Percentiles rank a stretch among this genome's conserved stretches.
These are phyloP conservation scores for Drusus annulatus DNA, from an alignment of 1,140 invertebrate species.

Conservation along the genomic window DNA sequence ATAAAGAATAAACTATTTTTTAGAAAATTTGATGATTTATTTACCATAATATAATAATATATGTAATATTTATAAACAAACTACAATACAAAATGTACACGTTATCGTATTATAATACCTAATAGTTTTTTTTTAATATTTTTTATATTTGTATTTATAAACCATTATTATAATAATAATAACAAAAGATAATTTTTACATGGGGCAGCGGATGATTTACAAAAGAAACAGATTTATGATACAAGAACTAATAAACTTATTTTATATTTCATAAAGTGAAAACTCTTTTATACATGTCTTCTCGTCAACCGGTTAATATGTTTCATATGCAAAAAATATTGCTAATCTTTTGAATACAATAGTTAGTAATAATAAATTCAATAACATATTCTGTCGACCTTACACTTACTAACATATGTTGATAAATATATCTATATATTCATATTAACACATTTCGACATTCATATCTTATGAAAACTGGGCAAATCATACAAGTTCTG, in stretches of 20 bases:
- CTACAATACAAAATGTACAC: slow-evolving; percentile 60
- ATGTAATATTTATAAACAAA: slow-evolving; percentile 59
- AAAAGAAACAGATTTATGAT: slow-evolving; percentile 52
- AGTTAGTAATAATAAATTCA: slow-evolving; percentile 50
- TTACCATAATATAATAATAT: slow-evolving; percentile 58
- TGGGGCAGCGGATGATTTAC: slow-evolving; percentile 51
- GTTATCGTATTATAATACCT: slow-evolving; percentile 55
- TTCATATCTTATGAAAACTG: slow-evolving; percentile 41
- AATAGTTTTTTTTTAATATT: slow-evolving; percentile 56
- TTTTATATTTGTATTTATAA: slow-evolving; percentile 55
- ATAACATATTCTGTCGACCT: slow-evolving; percentile 54
- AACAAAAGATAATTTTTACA: slow-evolving; percentile 55
- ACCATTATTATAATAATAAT: slow-evolving; percentile 55
- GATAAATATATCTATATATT: slow-evolving; percentile 48
- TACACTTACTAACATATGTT: slow-evolving; percentile 48
- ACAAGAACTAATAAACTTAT: slow-evolving; percentile 55
- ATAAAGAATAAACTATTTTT: slow-evolving; percentile 1
- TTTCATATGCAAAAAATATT: slow-evolving; percentile 60
- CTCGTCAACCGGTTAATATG: slow-evolving; percentile 45
- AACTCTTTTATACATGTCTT: slow-evolving; percentile 56
- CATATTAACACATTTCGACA: slow-evolving; percentile 43
- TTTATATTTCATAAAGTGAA: slow-evolving; percentile 49
- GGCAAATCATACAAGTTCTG: slow-evolving; percentile 17
- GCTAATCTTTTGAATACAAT: slow-evolving; percentile 57
- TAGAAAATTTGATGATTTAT: slow-evolving; percentile 56